Percentiles rank a stretch among this genome's conserved stretches.
Conservation (phyloP, 2,113 vertebrate species). For the Sprattus sprattus region DNA sequence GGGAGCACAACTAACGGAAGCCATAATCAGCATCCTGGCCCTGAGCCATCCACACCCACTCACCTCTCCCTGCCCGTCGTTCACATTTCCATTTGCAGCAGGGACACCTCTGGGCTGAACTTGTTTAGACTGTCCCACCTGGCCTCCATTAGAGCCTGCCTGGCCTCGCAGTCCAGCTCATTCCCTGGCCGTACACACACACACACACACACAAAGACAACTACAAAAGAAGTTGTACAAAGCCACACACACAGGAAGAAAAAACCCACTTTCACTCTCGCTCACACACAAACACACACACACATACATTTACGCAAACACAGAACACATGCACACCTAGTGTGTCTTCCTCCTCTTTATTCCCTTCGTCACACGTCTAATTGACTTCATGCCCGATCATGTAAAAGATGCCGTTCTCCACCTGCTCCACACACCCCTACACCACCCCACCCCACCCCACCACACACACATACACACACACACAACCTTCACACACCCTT, state of each 20-base stretch:
- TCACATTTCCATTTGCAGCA: conserved; percentile 32
- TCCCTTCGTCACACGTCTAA: conserved; percentile 71
- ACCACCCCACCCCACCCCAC: not conserved
- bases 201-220: not conserved
- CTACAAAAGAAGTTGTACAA: not conserved
- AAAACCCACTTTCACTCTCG: not conserved
- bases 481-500: conserved; percentile 51
- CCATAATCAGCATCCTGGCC: not conserved
- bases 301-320: conserved; percentile 40
- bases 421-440: conserved; percentile 64
- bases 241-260: not conserved
- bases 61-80: conserved; percentile 24
- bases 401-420: conserved; percentile 70
- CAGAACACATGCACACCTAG: conserved; percentile 38
- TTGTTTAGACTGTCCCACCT: conserved; percentile 41
- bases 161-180: conserved; percentile 21
- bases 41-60: not conserved
- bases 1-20: not conserved
- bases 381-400: conserved; percentile 80
- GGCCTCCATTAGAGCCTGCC: conserved; percentile 43
- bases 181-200: not conserved
- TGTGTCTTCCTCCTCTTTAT: conserved; percentile 26
- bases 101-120: not conserved
- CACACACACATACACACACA: conserved; percentile 40
- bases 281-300: not conserved